Conservation (phyloP, 2,888 invertebrate genomes). For the Ectobius pallidus region DNA sequence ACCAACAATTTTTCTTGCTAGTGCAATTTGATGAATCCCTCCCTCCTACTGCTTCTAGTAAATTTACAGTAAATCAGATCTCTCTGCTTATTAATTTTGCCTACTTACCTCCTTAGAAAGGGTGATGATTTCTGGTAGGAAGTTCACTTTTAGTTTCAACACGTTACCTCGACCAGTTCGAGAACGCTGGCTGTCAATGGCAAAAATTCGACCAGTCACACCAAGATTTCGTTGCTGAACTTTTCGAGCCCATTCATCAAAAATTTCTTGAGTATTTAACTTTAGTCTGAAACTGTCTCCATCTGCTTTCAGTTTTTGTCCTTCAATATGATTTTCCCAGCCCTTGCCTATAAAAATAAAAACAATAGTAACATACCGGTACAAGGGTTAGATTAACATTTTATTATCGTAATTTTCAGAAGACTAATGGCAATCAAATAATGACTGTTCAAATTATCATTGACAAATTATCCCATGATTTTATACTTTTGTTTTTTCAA, state of each 20-base stretch:
- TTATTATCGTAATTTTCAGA: no score
- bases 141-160: conserved; percentile 90
- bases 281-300: conserved; percentile 97
- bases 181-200: conserved; percentile 73
- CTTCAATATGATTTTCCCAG: conserved; percentile 99
- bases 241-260: conserved; percentile 97
- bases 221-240: conserved; percentile 93
- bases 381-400: no score
- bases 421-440: no score
- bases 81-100: no score
- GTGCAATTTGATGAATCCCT: no score
- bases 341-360: conserved; percentile 72
- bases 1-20: no score
- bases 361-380: background rate
- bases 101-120: conserved; percentile 91
- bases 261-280: conserved; percentile 95
- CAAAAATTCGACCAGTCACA: conserved; percentile 92
- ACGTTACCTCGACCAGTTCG: conserved; percentile 80
- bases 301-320: conserved; percentile 95
- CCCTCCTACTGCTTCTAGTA: no score
- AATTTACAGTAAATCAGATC: no score
- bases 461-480: no score
- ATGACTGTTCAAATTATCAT: no score
- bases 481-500: no score
- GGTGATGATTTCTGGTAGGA: conserved; percentile 97